Percentiles rank a stretch among this genome's conserved stretches.
Conservation (phyloP, 2,797 vertebrate species). For the Apodemus agrarius region DNA sequence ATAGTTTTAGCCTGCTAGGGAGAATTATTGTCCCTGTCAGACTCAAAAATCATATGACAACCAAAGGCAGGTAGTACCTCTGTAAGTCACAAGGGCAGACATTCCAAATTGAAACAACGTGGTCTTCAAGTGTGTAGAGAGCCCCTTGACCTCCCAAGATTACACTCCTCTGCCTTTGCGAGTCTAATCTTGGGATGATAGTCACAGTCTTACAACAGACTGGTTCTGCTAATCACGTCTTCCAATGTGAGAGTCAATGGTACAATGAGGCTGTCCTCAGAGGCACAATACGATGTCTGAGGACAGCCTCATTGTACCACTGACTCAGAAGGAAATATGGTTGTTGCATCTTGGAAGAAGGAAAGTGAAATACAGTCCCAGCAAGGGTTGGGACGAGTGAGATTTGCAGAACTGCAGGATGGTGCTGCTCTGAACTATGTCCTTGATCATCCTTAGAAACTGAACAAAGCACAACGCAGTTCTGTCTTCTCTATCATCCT, state of each 20-base stretch:
- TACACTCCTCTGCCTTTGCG: neutral
- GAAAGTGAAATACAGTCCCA: neutral
- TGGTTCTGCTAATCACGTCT: neutral
- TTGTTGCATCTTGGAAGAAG: neutral
- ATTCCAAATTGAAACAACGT: neutral
- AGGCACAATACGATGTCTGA: too few species aligned
- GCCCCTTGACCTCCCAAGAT: neutral
- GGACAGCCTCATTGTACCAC: too few species aligned
- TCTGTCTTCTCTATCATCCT: neutral
- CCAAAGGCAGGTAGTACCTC: neutral
- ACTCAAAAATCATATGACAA: neutral
- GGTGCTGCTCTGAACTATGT: neutral
- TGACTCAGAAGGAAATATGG: constrained; percentile 32
- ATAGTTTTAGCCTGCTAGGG: neutral
- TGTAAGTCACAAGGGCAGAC: neutral
- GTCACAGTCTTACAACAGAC: neutral
- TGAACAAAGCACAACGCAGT: neutral
- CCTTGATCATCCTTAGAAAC: neutral
- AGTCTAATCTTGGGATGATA: neutral
- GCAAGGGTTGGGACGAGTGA: neutral
- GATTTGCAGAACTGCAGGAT: neutral
- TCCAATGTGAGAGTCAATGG: neutral
- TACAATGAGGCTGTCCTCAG: neutral
- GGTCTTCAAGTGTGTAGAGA: neutral
- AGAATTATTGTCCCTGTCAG: neutral